phyloP scores from a whole-genome alignment of 1,140 invertebrate species.

The Drosophila pseudoananassae region DNA sequence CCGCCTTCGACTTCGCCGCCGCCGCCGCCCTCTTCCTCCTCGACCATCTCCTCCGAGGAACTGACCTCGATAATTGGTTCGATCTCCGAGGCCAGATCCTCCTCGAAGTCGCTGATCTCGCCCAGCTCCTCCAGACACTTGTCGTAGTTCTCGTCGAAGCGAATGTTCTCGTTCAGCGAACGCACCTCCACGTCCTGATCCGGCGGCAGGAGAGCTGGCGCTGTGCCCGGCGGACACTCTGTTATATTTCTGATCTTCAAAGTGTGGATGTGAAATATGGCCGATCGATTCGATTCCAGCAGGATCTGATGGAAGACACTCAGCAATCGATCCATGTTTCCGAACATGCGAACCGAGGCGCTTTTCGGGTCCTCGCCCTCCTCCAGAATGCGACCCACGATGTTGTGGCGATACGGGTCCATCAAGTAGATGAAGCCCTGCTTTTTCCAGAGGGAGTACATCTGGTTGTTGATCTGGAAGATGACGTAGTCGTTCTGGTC shows the following conservation, averaged over 20 bases:
- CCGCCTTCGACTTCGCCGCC: conserved; percentile 40
- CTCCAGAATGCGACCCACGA: conserved; percentile 60
- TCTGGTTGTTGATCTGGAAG: conserved; percentile 78
- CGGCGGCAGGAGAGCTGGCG: conserved; percentile 51
- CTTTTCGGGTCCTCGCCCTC: conserved; percentile 67
- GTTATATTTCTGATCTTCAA: conserved; percentile 61
- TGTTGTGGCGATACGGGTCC: conserved; percentile 78
- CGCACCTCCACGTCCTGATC: conserved; percentile 64
- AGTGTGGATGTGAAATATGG: conserved; percentile 69
- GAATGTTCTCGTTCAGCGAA: conserved; percentile 74
- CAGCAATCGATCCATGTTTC: conserved; percentile 64
- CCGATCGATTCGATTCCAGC: conserved; percentile 72
- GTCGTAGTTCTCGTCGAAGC: conserved; percentile 74
- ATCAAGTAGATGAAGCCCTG: conserved; percentile 74
- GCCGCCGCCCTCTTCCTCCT: conserved; percentile 69
- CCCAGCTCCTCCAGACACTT: conserved; percentile 70
- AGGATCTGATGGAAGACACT: conserved; percentile 74
- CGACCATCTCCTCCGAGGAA: conserved; percentile 73
- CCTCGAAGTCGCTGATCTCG: conserved; percentile 75
- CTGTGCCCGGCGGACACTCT: conserved; percentile 62
- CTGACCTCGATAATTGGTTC: conserved; percentile 69
- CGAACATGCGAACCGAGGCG: conserved; percentile 71
- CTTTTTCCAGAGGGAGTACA: conserved; percentile 78
- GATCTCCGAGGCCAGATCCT: conserved; percentile 71
- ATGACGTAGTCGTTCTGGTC: conserved; percentile 60